A percentile compares a stretch with the other conserved stretches of the same genome.
These are phyloP conservation scores for Rhinopomastus cyanomelas DNA, from an alignment of 2,113 vertebrate genomes.

Conservation along the genomic window DNA sequence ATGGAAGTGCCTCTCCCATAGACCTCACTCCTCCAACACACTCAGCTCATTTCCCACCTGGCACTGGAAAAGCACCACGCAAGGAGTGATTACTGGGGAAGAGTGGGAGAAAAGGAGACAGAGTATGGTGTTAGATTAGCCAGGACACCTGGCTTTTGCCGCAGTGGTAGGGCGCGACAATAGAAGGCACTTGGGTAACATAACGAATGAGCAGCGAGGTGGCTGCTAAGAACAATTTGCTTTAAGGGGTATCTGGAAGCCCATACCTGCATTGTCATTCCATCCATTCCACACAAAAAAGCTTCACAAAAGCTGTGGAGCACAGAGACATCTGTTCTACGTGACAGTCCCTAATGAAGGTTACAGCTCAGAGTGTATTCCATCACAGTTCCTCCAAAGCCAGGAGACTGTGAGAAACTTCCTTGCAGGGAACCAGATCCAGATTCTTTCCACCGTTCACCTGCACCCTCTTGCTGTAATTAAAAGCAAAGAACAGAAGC, in stretches of 20 bases:
- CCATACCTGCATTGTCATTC: background rate
- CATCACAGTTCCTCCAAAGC: background rate
- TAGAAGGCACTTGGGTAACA: background rate
- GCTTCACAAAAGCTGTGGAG: background rate
- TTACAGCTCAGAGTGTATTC: background rate
- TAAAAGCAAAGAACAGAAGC: background rate
- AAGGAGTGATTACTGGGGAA: background rate
- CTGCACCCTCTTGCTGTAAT: background rate
- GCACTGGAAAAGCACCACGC: background rate
- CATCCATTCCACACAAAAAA: background rate
- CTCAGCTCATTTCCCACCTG: constrained; percentile 33
- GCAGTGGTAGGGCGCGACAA: background rate
- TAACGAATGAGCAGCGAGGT: background rate
- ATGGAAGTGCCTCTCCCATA: background rate
- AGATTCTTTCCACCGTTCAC: background rate
- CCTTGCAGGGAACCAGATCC: background rate
- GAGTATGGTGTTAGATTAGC: background rate
- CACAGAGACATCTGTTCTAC: background rate
- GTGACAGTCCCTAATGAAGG: background rate
- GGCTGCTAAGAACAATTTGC: background rate
- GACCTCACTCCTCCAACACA: background rate
- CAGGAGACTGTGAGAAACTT: background rate
- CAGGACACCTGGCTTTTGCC: background rate
- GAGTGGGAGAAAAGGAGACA: background rate
- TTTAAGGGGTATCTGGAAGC: background rate